Evolutionary conservation across 2,113 vertebrate genomes (phyloP), one percentile per base, ranked within the genome.

Genomic region (Pimephales promelas): DNA sequence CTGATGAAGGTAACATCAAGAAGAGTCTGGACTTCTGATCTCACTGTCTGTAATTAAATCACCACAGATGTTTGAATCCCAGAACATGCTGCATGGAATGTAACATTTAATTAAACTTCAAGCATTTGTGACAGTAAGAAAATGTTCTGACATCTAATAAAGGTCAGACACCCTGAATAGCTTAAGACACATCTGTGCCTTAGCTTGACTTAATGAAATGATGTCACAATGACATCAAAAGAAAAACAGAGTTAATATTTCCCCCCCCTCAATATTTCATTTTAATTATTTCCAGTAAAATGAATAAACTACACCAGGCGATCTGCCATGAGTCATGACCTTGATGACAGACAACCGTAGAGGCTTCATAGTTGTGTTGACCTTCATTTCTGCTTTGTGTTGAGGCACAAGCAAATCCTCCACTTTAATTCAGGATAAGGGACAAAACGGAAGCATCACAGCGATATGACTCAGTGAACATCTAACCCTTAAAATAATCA

Each of bases 1-100:
- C 49, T 76, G 28, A 77, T 77, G 87, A 83, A 84, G 85, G 84
- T 81, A 7, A 82, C 92, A 79, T 36, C 26, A 80, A 45, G 6
- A 56, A 79, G 5, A 71, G 8, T 47, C 52, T 79, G 74, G 74
- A 79, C 75, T 45, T 79, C 52, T 56, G 20, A 70, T 81, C 64
- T 70, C 79, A 81, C 49, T 16, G 43, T 80, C 28, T 81, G 47
- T 70, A 36, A 81, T 81, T 68, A 81, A 70, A 81, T 81, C 64
- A 54, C 45, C 3, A 3, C 22, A 24, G 79, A 81, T 31, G 24
- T 66, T 64, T 70, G 4, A 81, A 64, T 64, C 26, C 47, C 31
- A 40, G 31, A 81, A 70, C 64, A 70, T 40, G 47, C 79, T 26
- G 31, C 26, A 52, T 56, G 47, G 71, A 81, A 68, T 18, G 28